Conservation (phyloP, 2,797 vertebrate species). For the Oceanodroma leucorhoa region DNA sequence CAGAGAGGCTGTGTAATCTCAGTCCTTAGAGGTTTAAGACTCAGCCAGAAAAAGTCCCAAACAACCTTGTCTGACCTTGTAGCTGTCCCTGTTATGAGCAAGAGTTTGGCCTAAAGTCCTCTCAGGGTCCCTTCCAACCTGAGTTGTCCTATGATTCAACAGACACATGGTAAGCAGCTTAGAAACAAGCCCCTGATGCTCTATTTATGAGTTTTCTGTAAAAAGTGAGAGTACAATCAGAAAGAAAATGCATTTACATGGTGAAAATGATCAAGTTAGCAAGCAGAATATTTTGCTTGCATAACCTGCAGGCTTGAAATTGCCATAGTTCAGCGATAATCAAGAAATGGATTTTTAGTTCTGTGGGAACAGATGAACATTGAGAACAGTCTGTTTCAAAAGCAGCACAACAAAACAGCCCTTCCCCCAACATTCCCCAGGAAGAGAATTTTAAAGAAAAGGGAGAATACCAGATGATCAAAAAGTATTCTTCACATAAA, state of each 20-base stretch:
- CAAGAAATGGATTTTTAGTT: background rate
- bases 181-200: background rate
- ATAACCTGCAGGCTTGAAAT: background rate
- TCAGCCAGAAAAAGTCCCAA: background rate
- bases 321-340: background rate
- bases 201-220: background rate
- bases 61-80: background rate
- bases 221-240: accelerated
- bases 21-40: background rate
- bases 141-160: background rate
- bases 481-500: background rate
- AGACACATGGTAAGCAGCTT: background rate
- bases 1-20: background rate
- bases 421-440: background rate
- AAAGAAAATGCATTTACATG: background rate
- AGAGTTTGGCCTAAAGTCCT: background rate
- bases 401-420: background rate
- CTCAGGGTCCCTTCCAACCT: background rate
- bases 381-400: background rate
- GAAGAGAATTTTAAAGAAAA: slow-evolving; percentile 1
- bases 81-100: background rate
- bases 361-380: background rate
- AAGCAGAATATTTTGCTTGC: background rate
- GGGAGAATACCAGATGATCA: background rate
- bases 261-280: background rate